A percentile compares a stretch with the other conserved stretches of the same genome.
These are phyloP conservation scores for Protosalanx chinensis DNA, from an alignment of 2,797 vertebrate species.

Conservation along the genomic window DNA sequence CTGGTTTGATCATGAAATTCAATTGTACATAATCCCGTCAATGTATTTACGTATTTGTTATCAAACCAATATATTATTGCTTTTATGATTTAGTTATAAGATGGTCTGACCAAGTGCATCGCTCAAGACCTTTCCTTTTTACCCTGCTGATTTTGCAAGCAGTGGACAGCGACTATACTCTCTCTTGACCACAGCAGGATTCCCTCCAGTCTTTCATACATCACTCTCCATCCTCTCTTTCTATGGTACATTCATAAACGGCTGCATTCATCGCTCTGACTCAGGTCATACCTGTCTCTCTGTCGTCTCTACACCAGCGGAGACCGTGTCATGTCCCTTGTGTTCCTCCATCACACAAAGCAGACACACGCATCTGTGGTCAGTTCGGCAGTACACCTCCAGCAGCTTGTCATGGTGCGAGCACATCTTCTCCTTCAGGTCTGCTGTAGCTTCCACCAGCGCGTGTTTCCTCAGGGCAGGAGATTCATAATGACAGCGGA, in stretches of 20 bases:
- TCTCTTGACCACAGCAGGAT: slow-evolving; percentile 23
- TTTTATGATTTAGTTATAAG: too few species aligned
- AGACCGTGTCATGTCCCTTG: slow-evolving; percentile 77
- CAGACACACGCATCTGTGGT: slow-evolving; percentile 81
- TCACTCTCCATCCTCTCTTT: too few species aligned
- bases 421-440: slow-evolving; percentile 80
- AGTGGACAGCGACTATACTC: too few species aligned
- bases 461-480: slow-evolving; percentile 78
- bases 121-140: too few species aligned
- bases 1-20: not conserved
- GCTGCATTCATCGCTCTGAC: not conserved
- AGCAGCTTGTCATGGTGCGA: slow-evolving; percentile 76
- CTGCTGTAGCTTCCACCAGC: slow-evolving; percentile 75
- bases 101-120: too few species aligned
- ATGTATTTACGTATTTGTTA: not conserved
- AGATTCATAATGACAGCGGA: slow-evolving; percentile 25
- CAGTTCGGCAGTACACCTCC: slow-evolving; percentile 80
- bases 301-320: slow-evolving; percentile 73
- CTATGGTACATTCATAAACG: not conserved
- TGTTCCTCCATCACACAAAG: slow-evolving; percentile 61
- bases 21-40: too few species aligned
- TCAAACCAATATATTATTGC: too few species aligned
- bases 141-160: too few species aligned
- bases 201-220: not conserved
- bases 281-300: slow-evolving; percentile 54